A percentile compares a stretch with the other conserved stretches of the same genome.
Conservation (phyloP, 2,888 invertebrate genomes). For the Diarsia dahlii region DNA sequence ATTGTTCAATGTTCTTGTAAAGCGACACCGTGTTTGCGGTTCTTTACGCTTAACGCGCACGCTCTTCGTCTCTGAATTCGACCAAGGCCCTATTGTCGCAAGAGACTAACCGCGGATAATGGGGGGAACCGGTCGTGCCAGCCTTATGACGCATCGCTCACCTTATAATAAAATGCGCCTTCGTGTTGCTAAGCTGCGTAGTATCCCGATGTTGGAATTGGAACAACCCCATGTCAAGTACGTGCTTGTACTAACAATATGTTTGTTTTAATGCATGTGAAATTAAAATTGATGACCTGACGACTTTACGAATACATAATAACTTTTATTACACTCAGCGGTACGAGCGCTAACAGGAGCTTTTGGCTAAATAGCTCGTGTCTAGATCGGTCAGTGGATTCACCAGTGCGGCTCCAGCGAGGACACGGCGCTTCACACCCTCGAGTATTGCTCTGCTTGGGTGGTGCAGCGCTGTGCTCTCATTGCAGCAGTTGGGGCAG, state of each 20-base stretch:
- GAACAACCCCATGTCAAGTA: constrained; percentile 33
- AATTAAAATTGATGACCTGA: constrained; percentile 10
- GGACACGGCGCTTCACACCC: too few relatives aligned
- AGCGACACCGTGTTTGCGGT: constrained; percentile 79
- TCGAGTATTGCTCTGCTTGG: too few relatives aligned
- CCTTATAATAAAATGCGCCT: constrained; percentile 77
- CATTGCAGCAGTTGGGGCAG: too few relatives aligned
- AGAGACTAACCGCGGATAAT: constrained; percentile 82
- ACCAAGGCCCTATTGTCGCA: constrained; percentile 79
- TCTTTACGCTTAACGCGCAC: constrained; percentile 76
- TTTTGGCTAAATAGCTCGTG: too few relatives aligned
- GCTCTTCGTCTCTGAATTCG: constrained; percentile 79
- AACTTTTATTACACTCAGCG: not conserved
- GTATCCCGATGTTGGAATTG: constrained; percentile 31
- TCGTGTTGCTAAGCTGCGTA: constrained; percentile 71
- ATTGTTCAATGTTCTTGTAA: constrained; percentile 81
- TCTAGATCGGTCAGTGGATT: too few relatives aligned
- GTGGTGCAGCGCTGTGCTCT: too few relatives aligned
- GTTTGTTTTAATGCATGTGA: not conserved
- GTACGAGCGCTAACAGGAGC: too few relatives aligned
- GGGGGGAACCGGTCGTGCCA: constrained; percentile 82
- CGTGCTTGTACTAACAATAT: constrained; percentile 3
- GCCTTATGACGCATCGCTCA: constrained; percentile 80
- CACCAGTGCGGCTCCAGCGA: too few relatives aligned
- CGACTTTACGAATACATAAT: not conserved